Evolutionary conservation across 2,797 vertebrate species (phyloP).

Genomic region (Jordanella pulchra): DNA sequence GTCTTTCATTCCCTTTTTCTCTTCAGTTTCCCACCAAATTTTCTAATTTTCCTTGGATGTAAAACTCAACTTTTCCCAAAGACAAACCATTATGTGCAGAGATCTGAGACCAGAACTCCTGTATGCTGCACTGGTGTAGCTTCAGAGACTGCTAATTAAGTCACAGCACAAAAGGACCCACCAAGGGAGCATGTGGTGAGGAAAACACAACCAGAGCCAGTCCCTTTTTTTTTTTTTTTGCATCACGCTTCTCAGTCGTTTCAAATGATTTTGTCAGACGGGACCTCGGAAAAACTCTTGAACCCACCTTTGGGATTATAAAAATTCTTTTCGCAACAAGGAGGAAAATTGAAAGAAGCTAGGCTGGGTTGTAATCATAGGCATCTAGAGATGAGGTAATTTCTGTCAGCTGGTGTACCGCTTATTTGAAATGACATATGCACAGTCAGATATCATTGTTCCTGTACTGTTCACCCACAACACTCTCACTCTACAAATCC

Average conservation of each 20-base stretch:
- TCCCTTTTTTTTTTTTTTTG: conserved; percentile 17
- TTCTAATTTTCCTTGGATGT: background rate
- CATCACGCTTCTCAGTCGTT: conserved; percentile 10
- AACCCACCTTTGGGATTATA: background rate
- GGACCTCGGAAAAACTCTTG: background rate
- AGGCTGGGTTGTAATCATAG: conserved; percentile 10
- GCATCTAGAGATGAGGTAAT: conserved; percentile 51
- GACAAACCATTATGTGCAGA: conserved; percentile 26
- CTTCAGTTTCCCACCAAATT: background rate
- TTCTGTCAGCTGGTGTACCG: conserved; percentile 39
- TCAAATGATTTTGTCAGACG: conserved; percentile 5
- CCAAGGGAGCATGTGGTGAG: conserved; percentile 34
- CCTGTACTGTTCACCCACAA: conserved; percentile 1
- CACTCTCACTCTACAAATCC: conserved; percentile 23
- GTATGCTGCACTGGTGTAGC: conserved; percentile 21
- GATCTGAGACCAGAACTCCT: conserved; percentile 38
- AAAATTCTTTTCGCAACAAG: background rate
- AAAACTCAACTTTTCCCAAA: conserved; percentile 17
- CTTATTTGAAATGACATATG: conserved; percentile 68
- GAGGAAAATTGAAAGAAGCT: conserved; percentile 3
- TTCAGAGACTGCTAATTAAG: conserved; percentile 62
- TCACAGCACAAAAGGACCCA: conserved; percentile 45
- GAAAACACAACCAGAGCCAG: conserved; percentile 19
- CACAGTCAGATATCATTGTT: conserved; percentile 34
- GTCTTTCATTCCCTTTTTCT: background rate